Evolutionary conservation across 1,140 invertebrate species (phyloP).

Genomic region (Drosophila bifasciata): DNA sequence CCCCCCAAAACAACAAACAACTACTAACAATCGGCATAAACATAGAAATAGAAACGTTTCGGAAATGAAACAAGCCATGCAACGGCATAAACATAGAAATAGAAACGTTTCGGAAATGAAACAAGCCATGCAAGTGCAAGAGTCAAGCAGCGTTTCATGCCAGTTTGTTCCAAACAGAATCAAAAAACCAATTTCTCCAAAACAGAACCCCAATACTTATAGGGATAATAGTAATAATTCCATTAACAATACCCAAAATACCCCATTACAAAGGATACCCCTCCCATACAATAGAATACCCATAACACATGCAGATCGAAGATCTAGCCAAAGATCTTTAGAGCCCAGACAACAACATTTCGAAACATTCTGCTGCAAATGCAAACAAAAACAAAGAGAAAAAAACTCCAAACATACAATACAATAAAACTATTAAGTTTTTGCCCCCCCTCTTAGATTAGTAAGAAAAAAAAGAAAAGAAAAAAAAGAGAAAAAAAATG

Average conservation of each 20-base stretch:
- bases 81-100: conserved; percentile 40
- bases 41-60: conserved; percentile 32
- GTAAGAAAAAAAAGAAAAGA: conserved; percentile 20
- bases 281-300: conserved; percentile 4
- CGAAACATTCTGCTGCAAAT: conserved; percentile 2
- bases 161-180: conserved; percentile 21
- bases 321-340: background rate
- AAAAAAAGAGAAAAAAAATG: background rate
- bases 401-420: too few species aligned
- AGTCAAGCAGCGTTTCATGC: background rate
- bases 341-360: conserved; percentile 7
- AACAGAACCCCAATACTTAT: conserved; percentile 41
- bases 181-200: conserved; percentile 10
- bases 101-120: conserved; percentile 5
- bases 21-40: conserved; percentile 26
- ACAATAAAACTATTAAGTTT: conserved; percentile 1
- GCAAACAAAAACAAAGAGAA: too few species aligned
- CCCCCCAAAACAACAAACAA: background rate
- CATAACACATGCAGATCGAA: conserved; percentile 16
- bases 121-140: too few species aligned
- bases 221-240: conserved; percentile 50
- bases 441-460: conserved; percentile 30
- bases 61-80: background rate
- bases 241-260: conserved; percentile 19
- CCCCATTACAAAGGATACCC: background rate